Evolutionary conservation across 2,113 vertebrate species (phyloP).

Genomic region (Prionailurus viverrinus): DNA sequence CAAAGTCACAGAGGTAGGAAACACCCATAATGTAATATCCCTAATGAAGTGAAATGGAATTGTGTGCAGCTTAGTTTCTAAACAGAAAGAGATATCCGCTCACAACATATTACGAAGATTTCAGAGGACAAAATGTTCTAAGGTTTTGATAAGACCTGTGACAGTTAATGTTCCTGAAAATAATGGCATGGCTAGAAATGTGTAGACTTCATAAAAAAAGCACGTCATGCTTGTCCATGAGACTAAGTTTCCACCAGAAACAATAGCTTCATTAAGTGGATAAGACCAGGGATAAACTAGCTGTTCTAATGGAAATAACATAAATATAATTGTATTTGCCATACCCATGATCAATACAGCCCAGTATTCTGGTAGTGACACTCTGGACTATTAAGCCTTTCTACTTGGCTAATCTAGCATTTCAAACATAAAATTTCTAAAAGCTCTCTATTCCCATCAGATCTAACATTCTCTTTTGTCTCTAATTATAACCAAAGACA

Average conservation of each 20-base stretch:
- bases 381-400: fast-evolving
- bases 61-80: neutral
- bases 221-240: neutral
- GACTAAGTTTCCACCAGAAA: neutral
- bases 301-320: neutral
- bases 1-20: neutral
- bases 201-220: neutral
- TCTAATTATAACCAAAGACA: neutral
- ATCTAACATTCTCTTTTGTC: neutral
- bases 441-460: neutral
- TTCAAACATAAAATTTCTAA: neutral
- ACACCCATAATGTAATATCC: neutral
- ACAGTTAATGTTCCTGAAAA: constrained; percentile 38
- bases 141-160: neutral
- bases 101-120: neutral
- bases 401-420: neutral
- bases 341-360: neutral
- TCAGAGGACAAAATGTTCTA: neutral
- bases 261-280: neutral
- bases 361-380: neutral
- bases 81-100: neutral
- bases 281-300: neutral
- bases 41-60: neutral
- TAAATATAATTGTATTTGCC: neutral
- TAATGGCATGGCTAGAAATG: neutral